A percentile compares a stretch with the other conserved stretches of the same genome.
These are phyloP conservation scores for Passerina amoena DNA, from an alignment of 2,113 vertebrate genomes.

Conservation along the genomic window DNA sequence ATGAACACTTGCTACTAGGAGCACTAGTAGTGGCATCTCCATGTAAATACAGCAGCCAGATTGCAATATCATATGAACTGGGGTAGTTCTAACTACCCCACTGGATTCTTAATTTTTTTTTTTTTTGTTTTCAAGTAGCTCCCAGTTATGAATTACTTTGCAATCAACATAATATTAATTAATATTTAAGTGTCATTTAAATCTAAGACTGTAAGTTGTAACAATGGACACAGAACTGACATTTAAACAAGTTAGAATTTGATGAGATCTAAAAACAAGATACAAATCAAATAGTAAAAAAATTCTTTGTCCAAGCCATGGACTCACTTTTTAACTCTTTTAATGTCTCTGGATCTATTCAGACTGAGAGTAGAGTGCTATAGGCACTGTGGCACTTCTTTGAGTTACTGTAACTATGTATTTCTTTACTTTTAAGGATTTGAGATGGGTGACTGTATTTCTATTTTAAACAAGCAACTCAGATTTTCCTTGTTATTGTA, in stretches of 20 bases:
- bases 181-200: not conserved
- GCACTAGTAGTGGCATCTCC: not conserved
- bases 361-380: not conserved
- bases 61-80: not conserved
- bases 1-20: not conserved
- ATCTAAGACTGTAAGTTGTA: not conserved
- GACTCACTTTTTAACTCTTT: not conserved
- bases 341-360: not conserved
- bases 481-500: not conserved
- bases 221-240: not conserved
- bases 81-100: not conserved
- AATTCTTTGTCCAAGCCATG: not conserved
- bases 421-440: constrained; percentile 2
- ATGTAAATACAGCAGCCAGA: not conserved
- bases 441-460: not conserved
- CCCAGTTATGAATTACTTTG: not conserved
- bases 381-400: not conserved
- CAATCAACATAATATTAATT: not conserved
- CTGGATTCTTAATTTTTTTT: not conserved
- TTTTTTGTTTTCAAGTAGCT: not conserved
- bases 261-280: not conserved
- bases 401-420: not conserved
- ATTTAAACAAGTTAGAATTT: not conserved
- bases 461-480: not conserved
- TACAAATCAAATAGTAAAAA: not conserved